Conservation (phyloP, 2,888 invertebrate species). For the Phragmatobia fuliginosa region DNA sequence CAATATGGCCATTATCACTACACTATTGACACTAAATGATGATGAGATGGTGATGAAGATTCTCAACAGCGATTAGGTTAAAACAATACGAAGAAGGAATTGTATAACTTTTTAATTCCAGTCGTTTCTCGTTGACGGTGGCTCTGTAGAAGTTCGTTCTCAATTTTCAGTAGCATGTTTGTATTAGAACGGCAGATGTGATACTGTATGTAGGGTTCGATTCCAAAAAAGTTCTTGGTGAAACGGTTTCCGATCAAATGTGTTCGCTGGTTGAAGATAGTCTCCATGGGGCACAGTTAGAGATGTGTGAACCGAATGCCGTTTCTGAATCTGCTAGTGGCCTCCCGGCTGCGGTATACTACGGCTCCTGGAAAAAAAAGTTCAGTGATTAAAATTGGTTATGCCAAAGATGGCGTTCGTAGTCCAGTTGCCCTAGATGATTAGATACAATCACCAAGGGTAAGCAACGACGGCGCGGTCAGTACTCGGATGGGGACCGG, state of each 20-base stretch:
- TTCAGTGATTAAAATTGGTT: background rate
- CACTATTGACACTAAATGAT: slow-evolving; percentile 70
- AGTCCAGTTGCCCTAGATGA: no score
- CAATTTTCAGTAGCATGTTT: slow-evolving; percentile 90
- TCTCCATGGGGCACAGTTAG: slow-evolving; percentile 72
- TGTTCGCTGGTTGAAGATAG: slow-evolving; percentile 61
- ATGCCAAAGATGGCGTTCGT: no score
- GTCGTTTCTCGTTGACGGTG: slow-evolving; percentile 94
- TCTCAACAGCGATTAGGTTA: slow-evolving; percentile 81
- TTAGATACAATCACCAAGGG: no score
- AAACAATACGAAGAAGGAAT: slow-evolving; percentile 95
- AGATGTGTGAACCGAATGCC: slow-evolving; percentile 51
- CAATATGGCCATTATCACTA: slow-evolving; percentile 64
- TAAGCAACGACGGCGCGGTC: no score
- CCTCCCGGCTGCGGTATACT: slow-evolving; percentile 59
- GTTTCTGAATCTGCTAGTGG: slow-evolving; percentile 50
- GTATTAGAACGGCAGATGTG: slow-evolving; percentile 68
- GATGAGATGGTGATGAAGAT: slow-evolving; percentile 56
- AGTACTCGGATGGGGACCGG: no score
- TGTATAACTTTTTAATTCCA: slow-evolving; percentile 94
- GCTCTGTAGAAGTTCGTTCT: slow-evolving; percentile 92
- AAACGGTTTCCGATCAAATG: slow-evolving; percentile 70
- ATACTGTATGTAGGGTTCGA: slow-evolving; percentile 70
- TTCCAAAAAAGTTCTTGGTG: slow-evolving; percentile 66
- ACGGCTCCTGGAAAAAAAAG: slow-evolving; percentile 79